Evolutionary conservation across 2,888 invertebrate genomes (phyloP).

Genomic region (Drosophila kambysellisi): DNA sequence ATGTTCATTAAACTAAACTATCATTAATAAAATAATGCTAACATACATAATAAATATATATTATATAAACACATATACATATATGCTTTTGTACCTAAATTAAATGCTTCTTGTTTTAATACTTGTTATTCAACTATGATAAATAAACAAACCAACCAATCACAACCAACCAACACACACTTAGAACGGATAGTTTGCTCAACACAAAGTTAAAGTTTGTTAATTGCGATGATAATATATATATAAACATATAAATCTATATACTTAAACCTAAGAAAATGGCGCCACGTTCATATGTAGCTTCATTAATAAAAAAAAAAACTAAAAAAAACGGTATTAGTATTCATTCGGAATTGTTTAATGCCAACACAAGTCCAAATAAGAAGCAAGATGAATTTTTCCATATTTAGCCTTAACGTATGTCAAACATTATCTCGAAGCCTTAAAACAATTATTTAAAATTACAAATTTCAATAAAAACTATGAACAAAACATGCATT

Average conservation of each 20-base stretch:
- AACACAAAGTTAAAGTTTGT: slow-evolving; percentile 66
- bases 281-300: slow-evolving; percentile 10
- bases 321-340: slow-evolving; percentile 12
- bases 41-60: slow-evolving; percentile 50
- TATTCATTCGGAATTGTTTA: slow-evolving; percentile 50
- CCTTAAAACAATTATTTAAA: slow-evolving; percentile 76
- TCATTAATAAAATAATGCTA: slow-evolving; percentile 54
- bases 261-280: slow-evolving; percentile 33
- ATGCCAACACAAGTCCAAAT: slow-evolving; percentile 51
- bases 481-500: slow-evolving; percentile 26
- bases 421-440: slow-evolving; percentile 74
- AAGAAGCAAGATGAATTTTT: slow-evolving; percentile 65
- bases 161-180: slow-evolving; percentile 44
- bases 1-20: slow-evolving; percentile 56
- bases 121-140: slow-evolving; percentile 50
- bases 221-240: slow-evolving; percentile 43
- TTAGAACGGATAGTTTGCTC: slow-evolving; percentile 62
- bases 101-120: slow-evolving; percentile 69
- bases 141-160: slow-evolving; percentile 25
- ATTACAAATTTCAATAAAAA: slow-evolving; percentile 74
- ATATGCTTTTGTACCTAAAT: slow-evolving; percentile 80
- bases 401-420: slow-evolving; percentile 75
- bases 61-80: slow-evolving; percentile 46
- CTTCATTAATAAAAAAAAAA: slow-evolving; percentile 1
- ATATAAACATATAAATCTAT: slow-evolving; percentile 24